phyloP scores from a whole-genome alignment of 2,113 vertebrate species.

The Himantopus leucocephalus region DNA sequence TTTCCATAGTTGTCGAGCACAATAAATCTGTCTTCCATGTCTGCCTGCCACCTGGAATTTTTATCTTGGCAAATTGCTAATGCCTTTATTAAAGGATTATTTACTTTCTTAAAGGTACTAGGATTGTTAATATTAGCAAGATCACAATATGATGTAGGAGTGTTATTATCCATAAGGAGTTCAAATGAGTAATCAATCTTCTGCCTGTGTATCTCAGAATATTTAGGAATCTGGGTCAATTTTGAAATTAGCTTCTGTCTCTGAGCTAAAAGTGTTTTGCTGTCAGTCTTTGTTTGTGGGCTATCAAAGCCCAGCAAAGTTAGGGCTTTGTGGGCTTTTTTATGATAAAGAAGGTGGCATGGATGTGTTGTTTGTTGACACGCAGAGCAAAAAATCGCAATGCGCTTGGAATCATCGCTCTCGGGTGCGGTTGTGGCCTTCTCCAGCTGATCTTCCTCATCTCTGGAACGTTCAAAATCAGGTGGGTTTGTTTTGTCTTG shows the following conservation, averaged over 20 bases:
- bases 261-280: neutral
- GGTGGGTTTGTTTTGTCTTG: neutral
- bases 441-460: neutral
- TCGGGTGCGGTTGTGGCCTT: neutral
- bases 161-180: slow-evolving; percentile 23
- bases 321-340: slow-evolving; percentile 51
- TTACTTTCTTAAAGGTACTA: neutral
- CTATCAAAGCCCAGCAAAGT: neutral
- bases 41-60: slow-evolving; percentile 61
- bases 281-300: neutral
- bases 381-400: slow-evolving; percentile 52
- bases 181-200: slow-evolving; percentile 57
- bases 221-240: neutral
- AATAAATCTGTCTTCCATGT: slow-evolving; percentile 63
- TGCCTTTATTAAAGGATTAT: slow-evolving; percentile 53
- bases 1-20: slow-evolving; percentile 58
- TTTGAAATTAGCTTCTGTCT: slow-evolving; percentile 36
- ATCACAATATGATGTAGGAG: neutral
- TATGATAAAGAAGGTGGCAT: slow-evolving; percentile 30
- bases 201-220: slow-evolving; percentile 21
- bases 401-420: rapidly evolving
- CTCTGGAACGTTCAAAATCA: neutral
- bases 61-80: slow-evolving; percentile 60
- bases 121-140: neutral
- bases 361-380: slow-evolving; percentile 12